Conservation (phyloP, 2,113 vertebrate species). For the Oreochromis niloticus region DNA sequence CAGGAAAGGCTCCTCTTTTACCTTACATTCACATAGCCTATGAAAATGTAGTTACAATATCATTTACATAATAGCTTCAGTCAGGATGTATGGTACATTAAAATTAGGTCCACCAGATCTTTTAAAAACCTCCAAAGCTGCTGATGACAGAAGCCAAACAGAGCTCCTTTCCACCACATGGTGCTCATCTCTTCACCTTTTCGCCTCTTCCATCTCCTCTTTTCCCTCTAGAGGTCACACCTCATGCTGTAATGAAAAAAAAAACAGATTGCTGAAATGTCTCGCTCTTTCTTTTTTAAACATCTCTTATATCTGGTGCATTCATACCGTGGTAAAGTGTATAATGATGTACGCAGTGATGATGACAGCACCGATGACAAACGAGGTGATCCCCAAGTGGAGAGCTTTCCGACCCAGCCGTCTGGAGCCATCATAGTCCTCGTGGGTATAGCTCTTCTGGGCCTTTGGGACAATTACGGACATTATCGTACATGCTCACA, state of each 20-base stretch:
- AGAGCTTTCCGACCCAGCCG: constrained; percentile 80
- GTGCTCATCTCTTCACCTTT: background rate
- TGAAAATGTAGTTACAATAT: background rate
- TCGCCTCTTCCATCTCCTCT: background rate
- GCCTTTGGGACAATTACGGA: constrained; percentile 67
- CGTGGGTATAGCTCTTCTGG: constrained; percentile 81
- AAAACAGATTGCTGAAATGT: background rate
- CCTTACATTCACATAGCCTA: background rate
- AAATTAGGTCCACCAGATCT: background rate
- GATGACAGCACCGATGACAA: constrained; percentile 79
- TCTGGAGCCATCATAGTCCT: constrained; percentile 80
- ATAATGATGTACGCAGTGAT: constrained; percentile 73
- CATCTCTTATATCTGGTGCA: background rate
- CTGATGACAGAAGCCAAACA: background rate
- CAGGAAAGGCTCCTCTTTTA: background rate
- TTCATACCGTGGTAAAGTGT: constrained; percentile 80
- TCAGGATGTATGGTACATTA: background rate
- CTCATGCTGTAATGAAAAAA: background rate
- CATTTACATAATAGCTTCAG: background rate
- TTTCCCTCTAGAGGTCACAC: background rate
- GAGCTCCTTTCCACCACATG: background rate
- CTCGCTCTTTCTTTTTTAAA: background rate
- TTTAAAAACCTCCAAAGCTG: background rate
- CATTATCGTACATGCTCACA: background rate
- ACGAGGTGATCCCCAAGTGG: constrained; percentile 79